These are phyloP conservation scores for Florisuga fusca DNA, from an alignment of 2,797 vertebrate genomes.

Conservation along the genomic window DNA sequence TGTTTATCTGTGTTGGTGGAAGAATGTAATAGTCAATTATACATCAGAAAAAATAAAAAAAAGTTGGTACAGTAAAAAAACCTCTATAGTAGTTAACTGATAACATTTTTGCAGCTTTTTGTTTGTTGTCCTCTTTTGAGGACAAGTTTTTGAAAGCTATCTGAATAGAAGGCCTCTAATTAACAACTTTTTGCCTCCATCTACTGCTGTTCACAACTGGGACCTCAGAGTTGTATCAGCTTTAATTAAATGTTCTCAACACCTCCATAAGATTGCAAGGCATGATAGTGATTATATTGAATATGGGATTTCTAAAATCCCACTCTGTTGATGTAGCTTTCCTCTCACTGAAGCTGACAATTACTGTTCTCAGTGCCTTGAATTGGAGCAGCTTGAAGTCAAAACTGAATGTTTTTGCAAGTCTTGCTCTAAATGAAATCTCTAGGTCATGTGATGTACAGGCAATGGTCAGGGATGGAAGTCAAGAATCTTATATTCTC, in stretches of 20 bases:
- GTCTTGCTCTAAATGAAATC: not conserved
- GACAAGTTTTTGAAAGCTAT: not conserved
- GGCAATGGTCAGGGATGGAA: not conserved
- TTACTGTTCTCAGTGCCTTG: not conserved
- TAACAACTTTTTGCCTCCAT: not conserved
- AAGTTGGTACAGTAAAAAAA: not conserved
- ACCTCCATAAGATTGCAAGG: not conserved
- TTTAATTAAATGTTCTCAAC: conserved; percentile 36
- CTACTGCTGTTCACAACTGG: not conserved
- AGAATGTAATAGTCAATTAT: not conserved
- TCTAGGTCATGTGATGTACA: rapidly evolving
- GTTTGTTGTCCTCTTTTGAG: not conserved
- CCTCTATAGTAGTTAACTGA: not conserved
- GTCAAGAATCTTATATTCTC: not conserved
- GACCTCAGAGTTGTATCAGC: not conserved
- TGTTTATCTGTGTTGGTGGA: not conserved
- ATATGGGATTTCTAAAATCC: conserved; percentile 13
- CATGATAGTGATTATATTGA: not conserved
- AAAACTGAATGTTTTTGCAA: not conserved
- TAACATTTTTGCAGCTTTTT: not conserved
- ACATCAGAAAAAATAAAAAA: not conserved
- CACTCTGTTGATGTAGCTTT: not conserved
- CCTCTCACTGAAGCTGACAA: not conserved
- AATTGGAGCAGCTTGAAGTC: not conserved
- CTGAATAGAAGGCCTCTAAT: not conserved